These are phyloP conservation scores for Aurelia sp. DNA, from an alignment of 30 jellyfish, hydroid and myxozoan species.

Conservation along the genomic window DNA sequence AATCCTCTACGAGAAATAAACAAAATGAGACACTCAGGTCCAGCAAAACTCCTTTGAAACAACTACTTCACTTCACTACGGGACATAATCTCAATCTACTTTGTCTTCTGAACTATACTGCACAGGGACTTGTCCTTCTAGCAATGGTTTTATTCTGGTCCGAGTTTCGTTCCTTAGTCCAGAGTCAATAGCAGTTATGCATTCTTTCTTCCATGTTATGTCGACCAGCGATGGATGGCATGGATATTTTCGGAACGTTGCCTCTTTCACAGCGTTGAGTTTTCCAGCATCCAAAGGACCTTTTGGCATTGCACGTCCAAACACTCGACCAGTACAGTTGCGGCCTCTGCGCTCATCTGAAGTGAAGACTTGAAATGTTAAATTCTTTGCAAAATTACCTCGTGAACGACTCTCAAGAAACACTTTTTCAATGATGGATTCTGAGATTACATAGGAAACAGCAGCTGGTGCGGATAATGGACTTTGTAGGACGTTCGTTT, in stretches of 20 bases:
- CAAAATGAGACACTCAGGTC: no score
- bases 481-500: constrained; percentile 52
- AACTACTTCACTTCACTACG: no score
- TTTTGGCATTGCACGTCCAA: constrained; percentile 88
- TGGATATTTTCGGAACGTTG: constrained; percentile 93
- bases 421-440: constrained; percentile 62
- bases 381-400: constrained; percentile 96
- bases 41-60: no score
- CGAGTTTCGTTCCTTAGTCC: constrained; percentile 95
- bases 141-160: constrained; percentile 54
- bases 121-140: constrained; percentile 58
- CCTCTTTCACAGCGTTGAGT: constrained; percentile 84
- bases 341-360: constrained; percentile 91
- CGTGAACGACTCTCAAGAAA: constrained; percentile 91
- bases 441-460: constrained; percentile 56
- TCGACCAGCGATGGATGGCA: constrained; percentile 88
- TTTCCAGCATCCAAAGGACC: constrained; percentile 90
- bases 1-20: no score
- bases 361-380: constrained; percentile 81
- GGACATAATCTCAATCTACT: background rate
- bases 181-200: constrained; percentile 96
- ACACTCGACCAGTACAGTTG: constrained; percentile 97
- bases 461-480: constrained; percentile 60
- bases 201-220: constrained; percentile 93
- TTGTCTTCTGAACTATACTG: constrained; percentile 8